Evolutionary conservation across 92 coral and sea anemone genomes (phyloP).

Genomic region (Actinostola sp.): DNA sequence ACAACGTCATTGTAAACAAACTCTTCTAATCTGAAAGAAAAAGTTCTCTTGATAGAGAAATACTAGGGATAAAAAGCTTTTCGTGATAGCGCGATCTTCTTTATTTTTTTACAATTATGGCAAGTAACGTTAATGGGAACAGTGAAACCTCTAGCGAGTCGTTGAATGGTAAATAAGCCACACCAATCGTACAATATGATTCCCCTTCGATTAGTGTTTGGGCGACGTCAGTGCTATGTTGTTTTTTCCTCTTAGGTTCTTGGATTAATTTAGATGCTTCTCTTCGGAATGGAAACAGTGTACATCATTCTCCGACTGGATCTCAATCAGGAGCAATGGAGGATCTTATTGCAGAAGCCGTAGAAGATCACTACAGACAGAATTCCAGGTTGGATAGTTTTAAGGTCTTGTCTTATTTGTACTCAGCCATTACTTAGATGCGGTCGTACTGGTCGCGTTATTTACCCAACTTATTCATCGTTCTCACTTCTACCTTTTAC

Average conservation of each 20-base stretch:
- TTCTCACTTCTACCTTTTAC: background rate
- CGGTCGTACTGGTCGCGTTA: slow-evolving; percentile 33
- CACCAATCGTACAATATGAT: background rate
- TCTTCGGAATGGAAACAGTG: slow-evolving; percentile 80
- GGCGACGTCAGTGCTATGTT: slow-evolving; percentile 16
- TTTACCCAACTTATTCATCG: slow-evolving; percentile 10
- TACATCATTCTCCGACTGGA: slow-evolving; percentile 82
- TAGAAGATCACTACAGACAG: slow-evolving; percentile 78
- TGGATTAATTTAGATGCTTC: slow-evolving; percentile 96
- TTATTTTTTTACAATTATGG: slow-evolving; percentile 32
- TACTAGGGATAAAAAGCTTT: slow-evolving; percentile 1
- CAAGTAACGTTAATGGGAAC: slow-evolving; percentile 71
- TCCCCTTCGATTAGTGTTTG: slow-evolving; percentile 10
- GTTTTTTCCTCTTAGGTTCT: slow-evolving; percentile 71
- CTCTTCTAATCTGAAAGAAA: slow-evolving; percentile 21
- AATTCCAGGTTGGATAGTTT: slow-evolving; percentile 71
- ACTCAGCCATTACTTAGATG: background rate
- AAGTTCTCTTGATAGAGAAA: slow-evolving; percentile 1
- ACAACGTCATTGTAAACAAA: slow-evolving; percentile 55
- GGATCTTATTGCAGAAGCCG: slow-evolving; percentile 93
- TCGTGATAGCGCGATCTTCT: background rate
- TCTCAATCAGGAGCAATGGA: slow-evolving; percentile 96
- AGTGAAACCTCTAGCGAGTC: slow-evolving; percentile 90
- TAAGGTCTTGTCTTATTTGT: background rate
- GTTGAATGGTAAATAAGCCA: slow-evolving; percentile 69